These are phyloP conservation scores for Drepanosiphum platanoidis DNA, from an alignment of 2,888 invertebrate species.

Conservation along the genomic window DNA sequence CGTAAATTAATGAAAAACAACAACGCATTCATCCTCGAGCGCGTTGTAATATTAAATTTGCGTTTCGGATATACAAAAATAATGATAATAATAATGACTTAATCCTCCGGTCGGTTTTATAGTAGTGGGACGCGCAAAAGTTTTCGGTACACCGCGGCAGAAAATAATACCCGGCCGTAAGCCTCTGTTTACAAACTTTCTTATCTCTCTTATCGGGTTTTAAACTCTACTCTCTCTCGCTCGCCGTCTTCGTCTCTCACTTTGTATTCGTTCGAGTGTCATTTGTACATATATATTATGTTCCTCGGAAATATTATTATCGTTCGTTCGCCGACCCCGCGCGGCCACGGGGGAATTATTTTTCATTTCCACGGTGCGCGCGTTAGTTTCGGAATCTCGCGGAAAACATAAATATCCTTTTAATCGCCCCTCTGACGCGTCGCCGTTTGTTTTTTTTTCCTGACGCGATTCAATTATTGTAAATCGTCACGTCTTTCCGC, in stretches of 20 bases:
- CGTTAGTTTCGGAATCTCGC: neutral
- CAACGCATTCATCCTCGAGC: neutral
- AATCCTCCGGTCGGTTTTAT: conserved; percentile 30
- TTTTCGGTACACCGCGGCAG: conserved; percentile 17
- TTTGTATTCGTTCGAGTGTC: neutral
- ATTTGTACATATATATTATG: too few species aligned
- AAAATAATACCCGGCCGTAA: conserved; percentile 21
- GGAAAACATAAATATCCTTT: neutral
- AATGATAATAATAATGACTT: conserved; percentile 10
- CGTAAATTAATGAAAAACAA: too few species aligned
- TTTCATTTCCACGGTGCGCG: neutral
- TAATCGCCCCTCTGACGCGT: neutral
- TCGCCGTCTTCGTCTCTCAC: neutral
- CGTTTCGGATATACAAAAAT: conserved; percentile 15
- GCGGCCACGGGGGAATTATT: neutral
- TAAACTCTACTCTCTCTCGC: neutral
- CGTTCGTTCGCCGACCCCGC: neutral
- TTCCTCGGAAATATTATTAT: conserved; percentile 26
- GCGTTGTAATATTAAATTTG: conserved; percentile 34
- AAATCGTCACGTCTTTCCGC: neutral
- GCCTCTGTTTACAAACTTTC: conserved; percentile 31
- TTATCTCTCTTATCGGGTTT: conserved; percentile 43
- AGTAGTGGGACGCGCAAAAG: neutral
- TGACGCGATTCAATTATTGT: too few species aligned
- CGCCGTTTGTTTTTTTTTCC: too few species aligned